phyloP scores from a whole-genome alignment of 1,140 invertebrate species.

The Gonioctena quinquepunctata region DNA sequence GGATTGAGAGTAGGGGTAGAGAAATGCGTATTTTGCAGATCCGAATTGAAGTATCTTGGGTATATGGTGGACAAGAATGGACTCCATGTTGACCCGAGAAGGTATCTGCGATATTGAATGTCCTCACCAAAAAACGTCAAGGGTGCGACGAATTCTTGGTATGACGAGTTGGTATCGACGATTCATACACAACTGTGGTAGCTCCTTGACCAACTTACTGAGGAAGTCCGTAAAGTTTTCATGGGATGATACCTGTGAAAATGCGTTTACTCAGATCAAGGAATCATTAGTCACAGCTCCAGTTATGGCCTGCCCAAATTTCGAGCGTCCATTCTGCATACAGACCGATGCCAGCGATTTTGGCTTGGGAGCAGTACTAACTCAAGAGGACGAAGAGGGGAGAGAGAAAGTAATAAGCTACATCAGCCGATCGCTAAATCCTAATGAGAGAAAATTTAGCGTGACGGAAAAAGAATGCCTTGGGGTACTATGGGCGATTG shows the following conservation, averaged over 20 bases:
- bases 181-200: background rate
- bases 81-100: background rate
- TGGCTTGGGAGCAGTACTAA: conserved; percentile 18
- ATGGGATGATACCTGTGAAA: conserved; percentile 7
- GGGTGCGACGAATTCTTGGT: background rate
- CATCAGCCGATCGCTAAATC: background rate
- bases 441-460: conserved; percentile 56
- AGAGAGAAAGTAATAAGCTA: conserved; percentile 44
- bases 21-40: background rate
- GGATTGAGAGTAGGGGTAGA: background rate
- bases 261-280: conserved; percentile 1
- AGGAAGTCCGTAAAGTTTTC: conserved; percentile 27
- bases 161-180: conserved; percentile 3
- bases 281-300: conserved; percentile 30
- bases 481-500: conserved; percentile 54
- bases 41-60: background rate
- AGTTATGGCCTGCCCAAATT: conserved; percentile 47
- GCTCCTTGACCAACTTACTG: conserved; percentile 37
- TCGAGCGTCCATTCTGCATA: conserved; percentile 34
- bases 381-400: background rate
- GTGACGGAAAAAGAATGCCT: conserved; percentile 58
- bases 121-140: background rate
- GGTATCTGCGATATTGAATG: background rate
- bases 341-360: conserved; percentile 28
- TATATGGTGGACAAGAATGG: conserved; percentile 1